Percentiles rank a stretch among this genome's conserved stretches.
These are phyloP conservation scores for Lomographa bimaculata DNA, from an alignment of 2,888 invertebrate genomes.

Conservation along the genomic window DNA sequence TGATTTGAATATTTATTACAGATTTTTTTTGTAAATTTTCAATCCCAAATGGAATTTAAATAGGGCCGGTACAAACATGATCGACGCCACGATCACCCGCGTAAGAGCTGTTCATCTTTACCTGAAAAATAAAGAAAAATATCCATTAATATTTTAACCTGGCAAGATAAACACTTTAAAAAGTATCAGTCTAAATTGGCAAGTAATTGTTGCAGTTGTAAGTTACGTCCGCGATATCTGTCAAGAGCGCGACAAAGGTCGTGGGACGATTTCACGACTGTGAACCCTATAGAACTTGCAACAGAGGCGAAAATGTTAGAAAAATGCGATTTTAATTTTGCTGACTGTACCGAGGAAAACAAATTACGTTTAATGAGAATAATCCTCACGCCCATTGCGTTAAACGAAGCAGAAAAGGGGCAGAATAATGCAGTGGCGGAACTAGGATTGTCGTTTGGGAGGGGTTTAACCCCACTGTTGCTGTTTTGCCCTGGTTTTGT, in stretches of 20 bases:
- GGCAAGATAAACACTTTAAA: constrained; percentile 9
- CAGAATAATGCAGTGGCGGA: no score
- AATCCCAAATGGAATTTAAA: constrained; percentile 14
- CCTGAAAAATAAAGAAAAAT: constrained; percentile 36
- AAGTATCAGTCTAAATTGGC: constrained; percentile 3
- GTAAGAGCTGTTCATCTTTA: constrained; percentile 22
- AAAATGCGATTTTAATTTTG: constrained; percentile 16
- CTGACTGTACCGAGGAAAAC: constrained; percentile 38
- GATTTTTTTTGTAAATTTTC: constrained; percentile 15
- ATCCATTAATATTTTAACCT: constrained; percentile 14
- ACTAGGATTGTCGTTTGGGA: no score
- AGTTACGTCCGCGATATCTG: constrained; percentile 38
- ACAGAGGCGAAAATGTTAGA: constrained; percentile 8
- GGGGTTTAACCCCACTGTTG: no score
- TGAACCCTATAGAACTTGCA: constrained; percentile 6
- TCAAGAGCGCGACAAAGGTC: constrained; percentile 33
- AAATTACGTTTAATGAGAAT: constrained; percentile 53
- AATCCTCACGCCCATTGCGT: constrained; percentile 45
- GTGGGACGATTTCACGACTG: background rate
- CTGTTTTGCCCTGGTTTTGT: no score
- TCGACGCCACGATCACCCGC: constrained; percentile 12
- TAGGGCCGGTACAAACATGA: constrained; percentile 24
- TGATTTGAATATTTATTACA: constrained; percentile 12
- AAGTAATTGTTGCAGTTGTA: constrained; percentile 18
- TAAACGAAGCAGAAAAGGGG: constrained; percentile 51